Base-by-base conservation (phyloP, 1,140 invertebrate genomes). In the Steinernema feltiae region DNA sequence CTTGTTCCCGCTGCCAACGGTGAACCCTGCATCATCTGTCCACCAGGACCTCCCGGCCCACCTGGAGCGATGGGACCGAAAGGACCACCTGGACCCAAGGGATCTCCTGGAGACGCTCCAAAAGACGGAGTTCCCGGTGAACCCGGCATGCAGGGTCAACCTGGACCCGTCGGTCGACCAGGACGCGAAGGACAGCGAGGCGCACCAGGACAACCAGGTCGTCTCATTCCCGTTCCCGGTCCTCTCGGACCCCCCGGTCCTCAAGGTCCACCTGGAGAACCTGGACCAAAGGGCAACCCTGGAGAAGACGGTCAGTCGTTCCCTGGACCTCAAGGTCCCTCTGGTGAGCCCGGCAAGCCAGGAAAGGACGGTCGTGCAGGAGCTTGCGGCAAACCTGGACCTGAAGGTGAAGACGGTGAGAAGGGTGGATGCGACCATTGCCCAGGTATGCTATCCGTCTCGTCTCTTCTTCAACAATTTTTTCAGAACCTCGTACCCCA, bases 401-500 rank as follows among this genome's bases (percentile, higher is more conserved):
- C 77, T 41, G 21, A 46, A 46, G 77, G 77, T 69, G 32, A 69
- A 27, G 71, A 81, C 69, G 77, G 77, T 70, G 75, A 76, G 31
- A 86, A 85, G 73, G 83, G 85, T 48, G 72, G 72, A 41, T 86
- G 84, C 76, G 79, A 80, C 53, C 85, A 85, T 78, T 86, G 83
- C 32, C 76, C 78, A 71, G 70, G 75, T 78, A 75, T 72, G 35
- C n/a, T n/a, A 41, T 41, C 35, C 7, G 35, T 7, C 35, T 7
- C 35, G 35, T 7, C 35, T 41, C 35, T 63, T 63, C 53, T 63
- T 27, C 53, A 3, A 46, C 41, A 46, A n/a, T 46, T 3, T 72
- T 75, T 74, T 74, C 81, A 75, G 82, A 84, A 27, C 83, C 83
- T 31, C 82, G 83, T 73, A 85, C 83, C 41, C 83, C 83, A 69